Percentiles rank a stretch among this genome's conserved stretches.
These are phyloP conservation scores for Gyps fulvus DNA, from an alignment of 2,113 vertebrate genomes.

Conservation along the genomic window DNA sequence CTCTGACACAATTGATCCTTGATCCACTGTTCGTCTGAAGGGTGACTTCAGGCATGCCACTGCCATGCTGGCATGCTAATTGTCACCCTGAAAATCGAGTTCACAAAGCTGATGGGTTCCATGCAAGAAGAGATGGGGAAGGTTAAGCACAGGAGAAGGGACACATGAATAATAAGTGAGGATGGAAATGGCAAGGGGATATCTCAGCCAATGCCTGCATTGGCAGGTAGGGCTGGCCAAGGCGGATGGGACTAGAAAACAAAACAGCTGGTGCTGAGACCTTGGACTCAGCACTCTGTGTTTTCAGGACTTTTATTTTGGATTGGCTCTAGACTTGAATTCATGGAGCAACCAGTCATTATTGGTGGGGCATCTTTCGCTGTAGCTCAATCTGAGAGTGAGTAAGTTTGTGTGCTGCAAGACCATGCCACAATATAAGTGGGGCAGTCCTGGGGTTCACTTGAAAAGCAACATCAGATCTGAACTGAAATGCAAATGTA, in stretches of 20 bases:
- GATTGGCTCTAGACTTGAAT: not conserved
- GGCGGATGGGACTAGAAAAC: not conserved
- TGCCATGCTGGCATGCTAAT: not conserved
- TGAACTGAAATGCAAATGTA: not conserved
- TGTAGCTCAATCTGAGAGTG: not conserved
- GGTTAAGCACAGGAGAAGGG: not conserved
- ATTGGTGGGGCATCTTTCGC: not conserved
- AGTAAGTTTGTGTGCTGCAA: not conserved
- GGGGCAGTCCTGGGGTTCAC: not conserved
- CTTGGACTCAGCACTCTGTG: not conserved
- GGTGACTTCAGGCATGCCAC: not conserved
- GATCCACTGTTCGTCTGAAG: not conserved
- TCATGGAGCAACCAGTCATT: not conserved
- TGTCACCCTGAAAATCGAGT: not conserved
- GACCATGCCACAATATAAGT: not conserved
- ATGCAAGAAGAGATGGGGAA: not conserved
- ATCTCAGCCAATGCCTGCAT: not conserved
- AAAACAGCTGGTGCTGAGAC: not conserved
- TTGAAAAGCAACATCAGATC: not conserved
- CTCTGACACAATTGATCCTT: not conserved
- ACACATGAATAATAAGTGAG: not conserved
- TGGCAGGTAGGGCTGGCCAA: not conserved
- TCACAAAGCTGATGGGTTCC: not conserved
- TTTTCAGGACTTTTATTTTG: not conserved
- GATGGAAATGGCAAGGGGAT: not conserved